Evolutionary conservation across 1,140 invertebrate species (phyloP).

Genomic region (Formica selysi): DNA sequence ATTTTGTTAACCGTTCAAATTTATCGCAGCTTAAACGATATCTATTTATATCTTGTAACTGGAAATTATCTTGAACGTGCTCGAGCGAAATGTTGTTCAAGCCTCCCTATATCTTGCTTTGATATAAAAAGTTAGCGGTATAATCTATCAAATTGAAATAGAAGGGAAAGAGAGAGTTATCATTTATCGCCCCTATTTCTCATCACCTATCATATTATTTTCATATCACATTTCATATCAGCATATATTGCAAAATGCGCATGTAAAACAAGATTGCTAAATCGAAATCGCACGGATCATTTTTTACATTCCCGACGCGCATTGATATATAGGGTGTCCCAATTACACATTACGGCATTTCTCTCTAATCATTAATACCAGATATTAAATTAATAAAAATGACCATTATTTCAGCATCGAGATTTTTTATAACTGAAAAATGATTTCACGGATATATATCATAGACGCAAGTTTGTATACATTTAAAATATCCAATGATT

Average conservation of each 20-base stretch:
- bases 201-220: slow-evolving; percentile 8
- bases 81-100: not conserved
- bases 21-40: slow-evolving; percentile 5
- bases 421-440: not conserved
- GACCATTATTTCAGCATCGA: not conserved
- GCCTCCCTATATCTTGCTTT: not conserved
- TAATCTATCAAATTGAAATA: slow-evolving; percentile 10
- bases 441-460: not conserved
- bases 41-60: not conserved
- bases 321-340: not conserved
- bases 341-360: not conserved
- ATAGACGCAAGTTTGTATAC: not conserved
- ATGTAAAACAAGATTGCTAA: slow-evolving; percentile 18
- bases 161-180: not conserved
- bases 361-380: not conserved
- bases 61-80: not conserved
- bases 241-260: slow-evolving; percentile 11
- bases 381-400: not conserved
- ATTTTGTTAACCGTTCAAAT: slow-evolving; percentile 34
- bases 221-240: not conserved
- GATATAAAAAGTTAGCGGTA: slow-evolving; percentile 15
- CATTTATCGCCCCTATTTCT: slow-evolving; percentile 8
- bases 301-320: not conserved
- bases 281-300: slow-evolving; percentile 37
- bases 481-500: not conserved